Evolutionary conservation across 2,888 invertebrate species (phyloP).

Genomic region (Dugesia japonica): DNA sequence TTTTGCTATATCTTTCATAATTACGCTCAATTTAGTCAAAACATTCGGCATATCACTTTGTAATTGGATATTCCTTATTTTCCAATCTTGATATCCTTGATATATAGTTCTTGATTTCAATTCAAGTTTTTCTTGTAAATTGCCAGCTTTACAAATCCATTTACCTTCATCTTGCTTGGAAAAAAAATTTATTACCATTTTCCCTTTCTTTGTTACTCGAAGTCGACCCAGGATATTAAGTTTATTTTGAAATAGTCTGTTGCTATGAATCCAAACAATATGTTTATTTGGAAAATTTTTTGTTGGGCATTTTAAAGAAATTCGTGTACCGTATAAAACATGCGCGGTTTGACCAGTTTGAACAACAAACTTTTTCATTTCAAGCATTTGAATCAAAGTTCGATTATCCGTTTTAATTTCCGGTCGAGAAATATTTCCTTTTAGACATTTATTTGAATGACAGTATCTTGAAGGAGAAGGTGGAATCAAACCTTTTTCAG

Average conservation of each 20-base stretch:
- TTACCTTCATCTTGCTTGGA: constrained; percentile 21
- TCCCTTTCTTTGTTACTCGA: constrained; percentile 17
- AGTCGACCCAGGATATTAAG: neutral
- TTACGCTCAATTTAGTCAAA: neutral
- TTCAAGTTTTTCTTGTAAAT: neutral
- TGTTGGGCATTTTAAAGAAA: constrained; percentile 17
- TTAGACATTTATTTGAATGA: constrained; percentile 6
- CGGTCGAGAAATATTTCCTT: neutral
- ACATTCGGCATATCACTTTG: constrained; percentile 28
- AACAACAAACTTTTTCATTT: neutral
- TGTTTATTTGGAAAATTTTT: constrained; percentile 20
- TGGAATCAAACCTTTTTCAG: too few relatives aligned
- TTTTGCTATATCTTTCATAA: constrained; percentile 22
- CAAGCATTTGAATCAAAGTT: constrained; percentile 20
- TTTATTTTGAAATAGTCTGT: neutral
- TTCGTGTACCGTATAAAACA: constrained; percentile 20
- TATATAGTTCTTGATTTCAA: neutral
- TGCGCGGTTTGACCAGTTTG: constrained; percentile 24
- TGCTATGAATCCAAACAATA: constrained; percentile 14
- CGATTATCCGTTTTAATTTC: neutral
- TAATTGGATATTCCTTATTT: neutral
- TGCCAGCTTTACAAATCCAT: constrained; percentile 27
- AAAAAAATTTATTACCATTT: constrained; percentile 15
- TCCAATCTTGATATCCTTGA: constrained; percentile 28
- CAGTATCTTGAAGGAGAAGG: neutral